Evolutionary conservation across 1,140 invertebrate genomes (phyloP), one percentile per base, ranked within the genome.

Genomic region (Aricia agestis): DNA sequence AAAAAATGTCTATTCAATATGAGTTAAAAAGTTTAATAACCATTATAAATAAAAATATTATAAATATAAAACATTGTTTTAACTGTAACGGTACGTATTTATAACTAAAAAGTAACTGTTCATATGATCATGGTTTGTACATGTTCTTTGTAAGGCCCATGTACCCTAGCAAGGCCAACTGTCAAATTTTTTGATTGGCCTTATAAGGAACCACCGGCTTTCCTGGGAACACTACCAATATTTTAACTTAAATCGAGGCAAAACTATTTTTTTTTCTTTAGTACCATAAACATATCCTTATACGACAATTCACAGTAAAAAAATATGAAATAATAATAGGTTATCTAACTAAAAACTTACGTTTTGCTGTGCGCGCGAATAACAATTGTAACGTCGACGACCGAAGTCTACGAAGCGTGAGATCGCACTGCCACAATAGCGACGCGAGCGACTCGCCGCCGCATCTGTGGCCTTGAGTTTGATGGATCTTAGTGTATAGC

Each of bases 141-240:
- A 41, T 36, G n/a, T 67, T 41, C 67, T 13, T 75, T 5, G 73
- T 75, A 74, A 77, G 73, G 72, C 73, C 73, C 69, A 41, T 74
- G 75, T 74, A 74, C 72, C 72, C 58, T 74, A 77, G 73, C 73
- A 74, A 77, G 76, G 73, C 73, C 76, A 75, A 74, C 70, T 58
- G 73, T 77, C 57, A 77, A 77, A 75, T 67, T 52, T 73, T 75
- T 75, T 77, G 65, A 73, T 77, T 73, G 73, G 73, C 73, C 71
- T 77, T 77, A 70, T 73, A 73, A 77, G 71, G 76, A 77, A 74
- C 73, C 69, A 74, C 19, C 65, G 73, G 73, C 76, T 70, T 74
- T 77, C 69, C 6, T 72, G 52, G 68, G 72, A 76, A 74, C 68
- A 71, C 65, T 74, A 71, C 25, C 63, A 19, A 66, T 66, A 52